Evolutionary conservation across 2,888 invertebrate species (phyloP).

Genomic region (Formica aserva): DNA sequence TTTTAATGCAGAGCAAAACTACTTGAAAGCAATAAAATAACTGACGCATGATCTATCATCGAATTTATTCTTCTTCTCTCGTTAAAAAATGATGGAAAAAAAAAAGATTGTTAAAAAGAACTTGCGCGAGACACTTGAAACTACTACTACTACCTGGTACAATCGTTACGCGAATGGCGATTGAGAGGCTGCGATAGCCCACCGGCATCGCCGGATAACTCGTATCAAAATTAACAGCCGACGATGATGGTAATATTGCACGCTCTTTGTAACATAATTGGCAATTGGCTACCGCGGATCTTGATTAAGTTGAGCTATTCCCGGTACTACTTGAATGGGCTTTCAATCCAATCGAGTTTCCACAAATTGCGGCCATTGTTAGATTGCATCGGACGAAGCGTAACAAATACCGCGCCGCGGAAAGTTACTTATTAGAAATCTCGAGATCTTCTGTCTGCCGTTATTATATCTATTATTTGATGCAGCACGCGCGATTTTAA

Average conservation of each 20-base stretch:
- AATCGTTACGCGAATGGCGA: constrained; percentile 2
- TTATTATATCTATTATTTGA: constrained; percentile 40
- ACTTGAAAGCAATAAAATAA: background rate
- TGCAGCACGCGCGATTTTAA: background rate
- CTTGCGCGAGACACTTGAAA: constrained; percentile 5
- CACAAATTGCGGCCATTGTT: constrained; percentile 52
- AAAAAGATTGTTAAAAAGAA: background rate
- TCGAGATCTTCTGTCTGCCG: constrained; percentile 34
- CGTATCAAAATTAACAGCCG: constrained; percentile 68
- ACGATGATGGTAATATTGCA: constrained; percentile 69
- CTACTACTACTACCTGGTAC: background rate
- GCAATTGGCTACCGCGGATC: constrained; percentile 68
- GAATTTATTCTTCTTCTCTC: background rate
- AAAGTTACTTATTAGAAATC: constrained; percentile 39
- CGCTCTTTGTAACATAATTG: constrained; percentile 69
- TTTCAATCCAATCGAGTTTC: constrained; percentile 55
- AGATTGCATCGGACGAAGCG: constrained; percentile 38
- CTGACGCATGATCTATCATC: background rate
- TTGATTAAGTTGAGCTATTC: constrained; percentile 70
- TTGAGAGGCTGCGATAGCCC: background rate
- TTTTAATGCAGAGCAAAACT: background rate
- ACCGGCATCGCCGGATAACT: constrained; percentile 20
- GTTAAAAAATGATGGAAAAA: background rate
- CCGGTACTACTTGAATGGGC: constrained; percentile 58
- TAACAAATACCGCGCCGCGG: constrained; percentile 46